phyloP scores from a whole-genome alignment of 2,113 vertebrate species.

The Mystacornis crossleyi region DNA sequence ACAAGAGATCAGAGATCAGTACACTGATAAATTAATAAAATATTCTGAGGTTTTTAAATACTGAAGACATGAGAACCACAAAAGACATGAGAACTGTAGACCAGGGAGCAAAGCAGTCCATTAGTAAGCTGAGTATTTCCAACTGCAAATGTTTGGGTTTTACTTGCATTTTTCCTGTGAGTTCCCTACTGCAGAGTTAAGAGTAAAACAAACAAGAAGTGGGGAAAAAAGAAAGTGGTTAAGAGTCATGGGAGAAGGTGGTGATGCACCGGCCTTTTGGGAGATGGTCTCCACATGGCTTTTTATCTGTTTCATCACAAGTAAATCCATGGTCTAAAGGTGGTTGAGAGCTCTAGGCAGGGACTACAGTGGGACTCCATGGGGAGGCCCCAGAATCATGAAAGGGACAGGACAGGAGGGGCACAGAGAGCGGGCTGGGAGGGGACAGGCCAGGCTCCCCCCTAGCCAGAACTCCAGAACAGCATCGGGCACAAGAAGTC shows the following conservation, averaged over 20 bases:
- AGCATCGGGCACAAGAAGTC: accelerated
- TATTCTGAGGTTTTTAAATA: not conserved
- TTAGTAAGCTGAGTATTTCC: not conserved
- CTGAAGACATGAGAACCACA: not conserved
- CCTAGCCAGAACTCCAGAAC: not conserved
- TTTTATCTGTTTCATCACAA: not conserved
- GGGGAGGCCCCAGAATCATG: not conserved
- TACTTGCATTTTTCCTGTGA: not conserved
- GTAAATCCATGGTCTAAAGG: not conserved
- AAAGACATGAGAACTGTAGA: not conserved
- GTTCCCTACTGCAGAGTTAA: not conserved
- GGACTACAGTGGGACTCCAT: not conserved
- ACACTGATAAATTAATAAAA: not conserved
- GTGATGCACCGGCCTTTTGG: not conserved
- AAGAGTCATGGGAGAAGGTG: not conserved
- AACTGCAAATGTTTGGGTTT: not conserved
- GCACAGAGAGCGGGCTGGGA: accelerated
- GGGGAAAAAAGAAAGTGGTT: not conserved
- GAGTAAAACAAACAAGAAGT: not conserved
- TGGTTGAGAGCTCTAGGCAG: not conserved
- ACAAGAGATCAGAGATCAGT: not conserved
- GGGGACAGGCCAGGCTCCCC: not conserved
- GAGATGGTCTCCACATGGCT: not conserved
- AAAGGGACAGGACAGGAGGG: not conserved
- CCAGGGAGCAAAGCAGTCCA: not conserved